phyloP scores from a whole-genome alignment of 2,888 invertebrate genomes.

The Epiblema foenella region DNA sequence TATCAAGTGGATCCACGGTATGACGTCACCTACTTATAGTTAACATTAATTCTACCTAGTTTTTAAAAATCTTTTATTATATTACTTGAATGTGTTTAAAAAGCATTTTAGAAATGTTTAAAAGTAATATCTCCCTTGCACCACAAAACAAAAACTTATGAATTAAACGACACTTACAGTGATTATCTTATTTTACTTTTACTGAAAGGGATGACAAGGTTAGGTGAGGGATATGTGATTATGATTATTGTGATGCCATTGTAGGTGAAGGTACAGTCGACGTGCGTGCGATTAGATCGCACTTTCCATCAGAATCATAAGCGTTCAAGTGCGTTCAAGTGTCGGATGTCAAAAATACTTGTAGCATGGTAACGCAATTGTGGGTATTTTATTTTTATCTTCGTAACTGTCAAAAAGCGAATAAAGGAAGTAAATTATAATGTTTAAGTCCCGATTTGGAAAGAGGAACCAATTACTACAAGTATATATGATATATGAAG shows the following conservation, averaged over 20 bases:
- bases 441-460: neutral
- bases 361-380: neutral
- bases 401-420: neutral
- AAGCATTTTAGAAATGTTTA: conserved; percentile 77
- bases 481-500: neutral
- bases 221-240: conserved; percentile 59
- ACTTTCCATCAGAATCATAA: neutral
- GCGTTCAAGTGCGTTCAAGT: neutral
- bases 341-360: neutral
- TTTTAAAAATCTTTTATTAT: conserved; percentile 66
- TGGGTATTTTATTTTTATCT: neutral
- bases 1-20: conserved; percentile 69
- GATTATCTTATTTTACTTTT: conserved; percentile 55
- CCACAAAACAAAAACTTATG: conserved; percentile 69
- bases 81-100: conserved; percentile 69
- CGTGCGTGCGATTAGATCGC: neutral
- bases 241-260: conserved; percentile 59
- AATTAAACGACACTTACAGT: conserved; percentile 72
- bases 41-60: conserved; percentile 71
- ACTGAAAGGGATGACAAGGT: conserved; percentile 56
- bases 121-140: conserved; percentile 79
- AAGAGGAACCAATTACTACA: neutral
- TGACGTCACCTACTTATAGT: conserved; percentile 68
- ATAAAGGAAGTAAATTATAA: neutral
- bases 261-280: conserved; percentile 7